Evolutionary conservation across 2,888 invertebrate species (phyloP).

Genomic region (Pegoplata infirma): DNA sequence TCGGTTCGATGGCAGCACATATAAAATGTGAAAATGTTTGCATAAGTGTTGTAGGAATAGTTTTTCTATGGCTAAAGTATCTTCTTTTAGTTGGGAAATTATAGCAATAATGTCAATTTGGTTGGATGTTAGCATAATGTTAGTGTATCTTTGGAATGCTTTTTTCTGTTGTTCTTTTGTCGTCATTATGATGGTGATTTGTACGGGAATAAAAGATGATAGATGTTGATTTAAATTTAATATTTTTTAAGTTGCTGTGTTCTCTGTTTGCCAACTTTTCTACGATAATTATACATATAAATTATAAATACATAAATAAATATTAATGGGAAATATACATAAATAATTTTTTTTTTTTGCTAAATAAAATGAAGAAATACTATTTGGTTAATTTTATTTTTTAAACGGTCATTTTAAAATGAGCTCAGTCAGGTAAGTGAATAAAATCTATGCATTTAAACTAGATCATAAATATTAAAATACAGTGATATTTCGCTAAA

Average conservation of each 20-base stretch:
- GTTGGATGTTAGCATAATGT: conserved; percentile 6
- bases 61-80: conserved; percentile 37
- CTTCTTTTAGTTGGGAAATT: conserved; percentile 39
- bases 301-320: conserved; percentile 17
- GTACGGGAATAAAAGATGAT: not conserved
- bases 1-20: conserved; percentile 79
- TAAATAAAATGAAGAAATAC: not conserved
- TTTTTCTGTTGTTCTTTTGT: conserved; percentile 12
- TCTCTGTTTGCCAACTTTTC: conserved; percentile 57
- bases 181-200: no score
- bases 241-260: conserved; percentile 23
- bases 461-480: not conserved
- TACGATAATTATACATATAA: conserved; percentile 20
- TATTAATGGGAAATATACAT: conserved; percentile 6
- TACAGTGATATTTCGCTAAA: no score
- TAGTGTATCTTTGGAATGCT: conserved; percentile 15
- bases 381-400: no score
- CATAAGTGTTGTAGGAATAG: conserved; percentile 1
- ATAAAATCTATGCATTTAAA: not conserved
- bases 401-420: no score
- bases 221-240: not conserved
- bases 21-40: conserved; percentile 32
- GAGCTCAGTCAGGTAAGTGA: not conserved
- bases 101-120: conserved; percentile 55
- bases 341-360: no score